These are phyloP conservation scores for Oscheius sp. DNA, from an alignment of 2,888 invertebrate species.

Conservation along the genomic window DNA sequence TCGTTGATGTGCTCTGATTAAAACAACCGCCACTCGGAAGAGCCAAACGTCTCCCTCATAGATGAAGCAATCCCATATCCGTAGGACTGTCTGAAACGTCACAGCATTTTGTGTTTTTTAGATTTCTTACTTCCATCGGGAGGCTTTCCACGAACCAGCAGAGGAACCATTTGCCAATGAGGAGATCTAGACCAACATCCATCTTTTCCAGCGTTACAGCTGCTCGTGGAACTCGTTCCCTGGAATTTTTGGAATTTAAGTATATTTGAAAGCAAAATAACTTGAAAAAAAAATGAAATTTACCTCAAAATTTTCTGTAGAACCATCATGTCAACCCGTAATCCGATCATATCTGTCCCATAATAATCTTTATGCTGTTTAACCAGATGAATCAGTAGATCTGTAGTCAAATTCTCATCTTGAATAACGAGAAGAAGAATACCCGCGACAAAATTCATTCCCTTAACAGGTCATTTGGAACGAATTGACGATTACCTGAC, in stretches of 20 bases:
- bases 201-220: slow-evolving; percentile 36
- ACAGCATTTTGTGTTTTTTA: too few relatives aligned
- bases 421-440: slow-evolving; percentile 46
- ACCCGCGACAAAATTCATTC: slow-evolving; percentile 52
- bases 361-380: slow-evolving; percentile 44
- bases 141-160: slow-evolving; percentile 55
- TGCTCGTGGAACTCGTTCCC: slow-evolving; percentile 1
- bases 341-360: slow-evolving; percentile 47
- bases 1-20: slow-evolving; percentile 43
- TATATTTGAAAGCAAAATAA: too few relatives aligned
- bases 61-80: slow-evolving; percentile 95
- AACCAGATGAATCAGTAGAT: slow-evolving; percentile 47
- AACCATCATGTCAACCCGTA: slow-evolving; percentile 49
- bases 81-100: slow-evolving; percentile 80
- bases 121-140: slow-evolving; percentile 49
- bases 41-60: slow-evolving; percentile 92
- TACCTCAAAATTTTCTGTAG: slow-evolving; percentile 43
- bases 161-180: slow-evolving; percentile 55
- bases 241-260: background rate
- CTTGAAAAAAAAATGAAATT: background rate
- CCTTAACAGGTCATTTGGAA: slow-evolving; percentile 51
- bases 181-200: slow-evolving; percentile 49
- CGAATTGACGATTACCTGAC: slow-evolving; percentile 36
- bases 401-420: slow-evolving; percentile 45
- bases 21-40: slow-evolving; percentile 80